Evolutionary conservation across 2,797 vertebrate genomes (phyloP), one percentile per base, ranked within the genome.

Genomic region (Eremophila alpestris): DNA sequence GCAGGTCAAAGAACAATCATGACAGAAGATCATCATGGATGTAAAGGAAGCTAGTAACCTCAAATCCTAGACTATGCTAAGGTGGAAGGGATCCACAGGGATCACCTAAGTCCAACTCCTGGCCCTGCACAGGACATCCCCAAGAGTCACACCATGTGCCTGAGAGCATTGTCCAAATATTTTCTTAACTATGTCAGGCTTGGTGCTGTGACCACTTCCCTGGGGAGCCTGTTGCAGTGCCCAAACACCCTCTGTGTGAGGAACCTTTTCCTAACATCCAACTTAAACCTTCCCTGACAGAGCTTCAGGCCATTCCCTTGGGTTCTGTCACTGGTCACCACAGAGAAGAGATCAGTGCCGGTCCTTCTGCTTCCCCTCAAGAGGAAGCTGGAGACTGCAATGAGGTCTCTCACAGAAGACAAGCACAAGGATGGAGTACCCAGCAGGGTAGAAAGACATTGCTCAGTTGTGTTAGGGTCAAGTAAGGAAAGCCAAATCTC

Each of bases 291-390:
- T 6, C 11, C 7, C 22, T 54, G 19, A 65, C 13, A 1, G 30
- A 71, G 1, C 16, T 48, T 36, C 46, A 41, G 2, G 8, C 6
- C 13, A 13, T 32, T 65, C 6, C 34, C 30, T 48, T 0, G 0
- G 1, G 9, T 59, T 7, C 52, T 59, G 18, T 12, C 46, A 41
- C 11, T 41, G 43, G 3, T 8, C 45, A 64, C 1, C 10, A 32
- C 1, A 64, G n/a, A 9, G 18, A 1, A 22, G 5, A 58, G 24
- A 48, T 18, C 34, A 17, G 26, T 21, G 46, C 0, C 26, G 65
- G 52, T 1, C 11, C 16, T 16, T n/a, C 26, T 3, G 3, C 14
- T 32, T 36, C 16, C 30, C 16, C 11, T 24, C 7, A 8, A 1
- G 2, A 59, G 27, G 16, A 67, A 73, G 13, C 3, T 65, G 30